Evolutionary conservation across 2,888 invertebrate genomes (phyloP), one percentile per base, ranked within the genome.

Genomic region (Graphium colonna): DNA sequence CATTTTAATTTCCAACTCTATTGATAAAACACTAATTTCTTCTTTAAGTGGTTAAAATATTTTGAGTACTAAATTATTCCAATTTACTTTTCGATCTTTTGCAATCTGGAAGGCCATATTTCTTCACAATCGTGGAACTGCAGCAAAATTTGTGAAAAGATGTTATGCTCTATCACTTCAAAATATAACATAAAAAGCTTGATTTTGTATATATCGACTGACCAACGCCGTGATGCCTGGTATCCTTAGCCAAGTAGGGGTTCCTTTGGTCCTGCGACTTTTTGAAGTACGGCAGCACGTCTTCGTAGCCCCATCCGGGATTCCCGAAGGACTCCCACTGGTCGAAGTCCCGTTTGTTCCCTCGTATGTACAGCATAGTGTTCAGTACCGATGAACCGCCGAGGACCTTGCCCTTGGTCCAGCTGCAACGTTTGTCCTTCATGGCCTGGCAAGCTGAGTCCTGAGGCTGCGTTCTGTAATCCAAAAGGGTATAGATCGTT

Each of bases 281-380:
- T 71, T 93, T 93, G 74, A 97, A 97, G 69, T 96, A 97, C 0
- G 94, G 94, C 31, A 97, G 77, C 0, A 96, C 91, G 59, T 95
- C 94, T 50, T 96, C 93, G 75, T 92, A 96, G 0, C 94, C 92
- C 98, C 98, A 98, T 1, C 97, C 97, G 0, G 93, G 91, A 75
- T 97, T 97, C 0, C 97, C 97, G 26, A 94, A 88, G 0, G 92
- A 90, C 33, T 94, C 95, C 98, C 98, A 98, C 49, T 94, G 92
- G 76, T 97, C 95, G 73, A 92, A 98, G 77, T 98, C 97, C 0
- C 95, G 88, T 52, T 92, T 91, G 77, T 97, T 97, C 0, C 98
- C 98, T 57, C 98, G 90, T 40, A 97, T 93, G 75, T 98, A 98
- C 0, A 97, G 91, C 97, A 97, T 97, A 1, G 96, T 96, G 72